A percentile compares a stretch with the other conserved stretches of the same genome.
phyloP scores from a whole-genome alignment of 2,113 vertebrate species.

The Sorex fumeus region DNA sequence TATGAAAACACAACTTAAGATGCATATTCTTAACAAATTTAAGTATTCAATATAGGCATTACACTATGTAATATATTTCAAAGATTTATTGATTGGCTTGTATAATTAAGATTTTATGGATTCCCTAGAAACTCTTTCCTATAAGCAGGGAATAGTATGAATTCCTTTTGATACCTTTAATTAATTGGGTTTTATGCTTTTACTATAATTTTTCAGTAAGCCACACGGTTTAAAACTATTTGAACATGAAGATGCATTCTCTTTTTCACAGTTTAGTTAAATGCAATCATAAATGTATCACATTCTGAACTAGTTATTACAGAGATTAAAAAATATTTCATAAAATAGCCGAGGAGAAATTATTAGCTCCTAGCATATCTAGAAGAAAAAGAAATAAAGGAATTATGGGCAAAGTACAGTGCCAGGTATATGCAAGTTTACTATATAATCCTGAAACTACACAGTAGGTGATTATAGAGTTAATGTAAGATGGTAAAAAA shows the following conservation, averaged over 20 bases:
- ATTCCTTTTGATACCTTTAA: background rate
- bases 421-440: background rate
- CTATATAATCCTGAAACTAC: background rate
- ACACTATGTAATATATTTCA: background rate
- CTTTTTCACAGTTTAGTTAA: background rate
- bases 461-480: background rate
- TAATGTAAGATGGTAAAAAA: background rate
- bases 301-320: background rate
- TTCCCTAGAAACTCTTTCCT: background rate
- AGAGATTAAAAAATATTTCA: background rate
- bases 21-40: background rate
- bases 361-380: background rate
- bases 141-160: background rate
- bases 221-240: too few species aligned
- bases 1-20: background rate
- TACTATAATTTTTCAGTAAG: background rate
- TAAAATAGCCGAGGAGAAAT: background rate
- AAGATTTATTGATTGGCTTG: background rate
- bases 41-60: background rate
- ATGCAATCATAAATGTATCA: conserved; percentile 20
- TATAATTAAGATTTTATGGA: background rate
- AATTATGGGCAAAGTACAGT: background rate
- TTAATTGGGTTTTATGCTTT: background rate
- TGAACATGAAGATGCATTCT: too few species aligned
- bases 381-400: background rate